Conservation (phyloP, 1,140 invertebrate species). For the Macrotrachela quadricornifera region DNA sequence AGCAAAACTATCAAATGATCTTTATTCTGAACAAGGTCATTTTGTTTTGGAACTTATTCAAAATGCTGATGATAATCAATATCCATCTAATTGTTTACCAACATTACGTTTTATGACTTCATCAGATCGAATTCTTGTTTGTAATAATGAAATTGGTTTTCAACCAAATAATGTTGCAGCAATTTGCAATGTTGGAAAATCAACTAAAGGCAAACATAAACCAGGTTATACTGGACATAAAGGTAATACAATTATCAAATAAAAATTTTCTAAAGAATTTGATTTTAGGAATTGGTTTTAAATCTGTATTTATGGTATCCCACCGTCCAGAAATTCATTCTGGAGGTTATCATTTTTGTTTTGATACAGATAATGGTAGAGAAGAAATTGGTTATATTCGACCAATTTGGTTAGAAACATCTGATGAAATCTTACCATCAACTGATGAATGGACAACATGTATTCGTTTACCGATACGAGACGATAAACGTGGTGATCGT, state of each 20-base stretch:
- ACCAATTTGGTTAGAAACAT: conserved; percentile 8
- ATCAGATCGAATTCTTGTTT: conserved; percentile 15
- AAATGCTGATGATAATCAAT: conserved; percentile 30
- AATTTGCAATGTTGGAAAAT: conserved; percentile 26
- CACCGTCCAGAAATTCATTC: conserved; percentile 26
- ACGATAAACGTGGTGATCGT: conserved; percentile 13
- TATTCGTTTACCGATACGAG: conserved; percentile 18
- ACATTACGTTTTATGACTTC: conserved; percentile 18
- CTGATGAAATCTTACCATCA: neutral
- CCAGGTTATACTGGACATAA: conserved; percentile 30
- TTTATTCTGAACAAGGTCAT: conserved; percentile 29
- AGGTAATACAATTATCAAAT: conserved; percentile 1
- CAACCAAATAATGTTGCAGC: conserved; percentile 20
- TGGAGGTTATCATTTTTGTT: conserved; percentile 24
- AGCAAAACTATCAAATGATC: conserved; percentile 20
- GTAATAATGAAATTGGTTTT: conserved; percentile 28
- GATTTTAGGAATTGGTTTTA: conserved; percentile 23
- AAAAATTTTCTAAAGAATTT: no score
- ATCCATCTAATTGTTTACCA: conserved; percentile 14
- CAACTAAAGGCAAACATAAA: conserved; percentile 27
- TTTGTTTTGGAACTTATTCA: conserved; percentile 26
- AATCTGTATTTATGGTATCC: conserved; percentile 27
- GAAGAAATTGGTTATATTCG: conserved; percentile 23
- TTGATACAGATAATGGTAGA: conserved; percentile 13
- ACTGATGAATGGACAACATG: conserved; percentile 16